phyloP scores from a whole-genome alignment of 1,140 invertebrate species.

The Aleiodes sp. region DNA sequence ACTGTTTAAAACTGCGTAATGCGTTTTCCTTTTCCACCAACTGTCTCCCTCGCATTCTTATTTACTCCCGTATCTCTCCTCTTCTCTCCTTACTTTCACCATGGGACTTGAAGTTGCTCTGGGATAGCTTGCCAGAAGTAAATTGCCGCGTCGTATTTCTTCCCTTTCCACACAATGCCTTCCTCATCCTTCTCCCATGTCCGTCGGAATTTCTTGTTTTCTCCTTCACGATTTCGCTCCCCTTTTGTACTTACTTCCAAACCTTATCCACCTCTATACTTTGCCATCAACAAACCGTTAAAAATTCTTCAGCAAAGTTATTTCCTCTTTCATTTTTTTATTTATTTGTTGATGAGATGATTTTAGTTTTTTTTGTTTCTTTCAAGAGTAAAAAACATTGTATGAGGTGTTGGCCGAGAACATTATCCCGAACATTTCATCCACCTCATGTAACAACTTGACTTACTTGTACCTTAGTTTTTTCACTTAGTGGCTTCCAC shows the following conservation, averaged over 20 bases:
- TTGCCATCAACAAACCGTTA: neutral
- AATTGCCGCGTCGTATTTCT: conserved; percentile 33
- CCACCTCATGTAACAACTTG: too few relatives aligned
- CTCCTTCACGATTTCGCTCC: conserved; percentile 29
- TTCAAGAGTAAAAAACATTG: too few relatives aligned
- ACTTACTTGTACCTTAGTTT: neutral
- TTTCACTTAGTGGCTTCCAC: neutral
- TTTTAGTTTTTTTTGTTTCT: too few relatives aligned
- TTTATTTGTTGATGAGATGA: too few relatives aligned
- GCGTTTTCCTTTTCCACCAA: neutral
- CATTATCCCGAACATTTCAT: neutral
- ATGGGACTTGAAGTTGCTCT: conserved; percentile 1
- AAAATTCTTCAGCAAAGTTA: too few relatives aligned
- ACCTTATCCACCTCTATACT: neutral
- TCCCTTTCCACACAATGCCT: neutral
- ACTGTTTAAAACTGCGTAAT: conserved; percentile 28
- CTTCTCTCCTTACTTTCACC: neutral
- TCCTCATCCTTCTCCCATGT: neutral
- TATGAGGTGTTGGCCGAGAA: neutral
- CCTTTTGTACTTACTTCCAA: conserved; percentile 6
- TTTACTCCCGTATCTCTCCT: neutral
- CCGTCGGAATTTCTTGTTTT: conserved; percentile 25
- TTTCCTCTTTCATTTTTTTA: too few relatives aligned
- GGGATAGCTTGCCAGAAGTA: conserved; percentile 20
- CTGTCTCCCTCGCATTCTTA: neutral